A percentile compares a stretch with the other conserved stretches of the same genome.
Evolutionary conservation across 2,797 vertebrate genomes (phyloP).

Genomic region (Ficedula albicollis): DNA sequence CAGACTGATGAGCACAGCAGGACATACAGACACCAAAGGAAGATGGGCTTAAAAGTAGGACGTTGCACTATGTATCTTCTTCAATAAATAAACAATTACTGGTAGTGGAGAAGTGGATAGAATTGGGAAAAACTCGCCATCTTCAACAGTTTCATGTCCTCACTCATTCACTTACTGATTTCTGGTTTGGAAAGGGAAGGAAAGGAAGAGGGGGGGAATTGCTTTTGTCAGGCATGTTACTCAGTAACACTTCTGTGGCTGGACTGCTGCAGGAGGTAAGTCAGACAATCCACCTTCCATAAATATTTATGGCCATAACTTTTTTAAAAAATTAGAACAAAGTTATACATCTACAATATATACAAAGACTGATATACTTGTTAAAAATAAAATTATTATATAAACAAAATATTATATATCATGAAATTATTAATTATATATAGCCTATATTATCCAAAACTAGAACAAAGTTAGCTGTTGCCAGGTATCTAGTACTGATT

Average conservation of each 20-base stretch:
- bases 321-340: not conserved
- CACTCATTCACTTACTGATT: not conserved
- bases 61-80: not conserved
- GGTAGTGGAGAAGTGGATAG: not conserved
- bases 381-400: not conserved
- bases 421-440: not conserved
- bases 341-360: not conserved
- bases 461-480: not conserved
- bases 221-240: not conserved
- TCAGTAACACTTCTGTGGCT: not conserved
- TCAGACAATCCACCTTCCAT: not conserved
- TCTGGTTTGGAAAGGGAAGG: not conserved
- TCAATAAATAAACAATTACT: not conserved
- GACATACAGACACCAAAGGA: not conserved
- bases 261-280: not conserved
- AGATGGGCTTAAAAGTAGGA: not conserved
- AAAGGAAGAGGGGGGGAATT: not conserved
- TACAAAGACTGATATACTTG: not conserved
- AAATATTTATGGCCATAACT: not conserved
- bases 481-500: not conserved
- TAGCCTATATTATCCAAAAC: not conserved
- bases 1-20: constrained; percentile 1
- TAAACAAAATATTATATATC: not conserved
- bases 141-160: not conserved
- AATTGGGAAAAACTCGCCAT: not conserved